Evolutionary conservation across 2,113 vertebrate genomes (phyloP), one percentile per base, ranked within the genome.

Genomic region (Chionis minor): DNA sequence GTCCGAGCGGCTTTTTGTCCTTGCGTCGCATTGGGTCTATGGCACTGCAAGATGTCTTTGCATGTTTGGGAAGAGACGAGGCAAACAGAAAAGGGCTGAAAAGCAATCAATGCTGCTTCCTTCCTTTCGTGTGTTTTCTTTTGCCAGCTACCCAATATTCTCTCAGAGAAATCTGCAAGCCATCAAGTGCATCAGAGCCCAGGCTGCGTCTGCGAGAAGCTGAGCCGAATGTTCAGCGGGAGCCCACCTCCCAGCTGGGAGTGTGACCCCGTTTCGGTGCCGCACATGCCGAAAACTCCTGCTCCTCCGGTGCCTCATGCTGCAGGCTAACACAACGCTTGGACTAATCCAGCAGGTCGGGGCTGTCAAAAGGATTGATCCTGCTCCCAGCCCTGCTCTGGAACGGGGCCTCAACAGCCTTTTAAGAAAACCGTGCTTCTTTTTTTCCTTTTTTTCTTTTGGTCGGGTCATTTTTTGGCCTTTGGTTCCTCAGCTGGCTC

Each of bases 151-250:
- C 69, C 61, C 27, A 65, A 63, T 72, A 94, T 91, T 88, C 7
- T 92, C 55, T 66, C 32, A 33, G 91, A 91, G 87, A 75, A 91
- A 86, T 83, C 91, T 94, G 78, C 84, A 94, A 91, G 74, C 63
- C 92, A 95, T 95, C 77, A 72, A 83, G 67, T 18, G 58, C 89
- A 85, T 58, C 73, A 59, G 44, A 81, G 27, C 63, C 74, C 23
- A 44, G 80, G 69, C 72, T 63, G 72, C 0, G 0, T 54, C 86
- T 61, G 27, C 95, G 88, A 44, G 66, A 80, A 79, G 84, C 81
- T 58, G 69, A 91, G 91, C 42, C 0, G 21, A 51, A 81, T 2
- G 3, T 65, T 83, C 26, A 11, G 49, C 3, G 0, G 42, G 61
- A 91, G 13, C 69, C 61, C 44, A 32, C 11, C 44, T 55, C 33